A percentile compares a stretch with the other conserved stretches of the same genome.
phyloP scores from a whole-genome alignment of 2,113 vertebrate species.

The Prietella phreatophila region DNA sequence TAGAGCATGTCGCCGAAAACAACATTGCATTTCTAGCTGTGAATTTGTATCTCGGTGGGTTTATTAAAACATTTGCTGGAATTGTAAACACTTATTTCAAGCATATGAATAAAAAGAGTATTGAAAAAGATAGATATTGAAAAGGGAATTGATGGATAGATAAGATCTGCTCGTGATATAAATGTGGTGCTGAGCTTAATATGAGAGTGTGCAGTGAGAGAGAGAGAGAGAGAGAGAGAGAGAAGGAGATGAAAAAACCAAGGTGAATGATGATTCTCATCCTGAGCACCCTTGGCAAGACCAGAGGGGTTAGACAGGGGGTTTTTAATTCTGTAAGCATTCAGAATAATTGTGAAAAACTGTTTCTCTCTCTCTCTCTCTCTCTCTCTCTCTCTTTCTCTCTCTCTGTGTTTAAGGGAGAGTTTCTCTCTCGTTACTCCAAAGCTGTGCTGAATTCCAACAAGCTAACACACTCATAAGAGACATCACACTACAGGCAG shows the following conservation, averaged over 20 bases:
- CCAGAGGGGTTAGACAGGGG: not conserved
- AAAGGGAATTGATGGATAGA: conserved; percentile 4
- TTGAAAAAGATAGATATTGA: not conserved
- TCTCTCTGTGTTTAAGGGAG: not conserved
- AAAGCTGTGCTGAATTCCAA: conserved; percentile 20
- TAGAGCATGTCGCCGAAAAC: not conserved
- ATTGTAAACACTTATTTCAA: conserved; percentile 2
- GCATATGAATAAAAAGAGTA: not conserved
- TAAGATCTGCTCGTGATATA: not conserved
- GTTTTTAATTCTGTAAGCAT: conserved; percentile 6
- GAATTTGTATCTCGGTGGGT: not conserved
- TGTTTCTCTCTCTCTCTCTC: not conserved
- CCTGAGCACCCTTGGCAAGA: not conserved
- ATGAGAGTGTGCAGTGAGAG: not conserved
- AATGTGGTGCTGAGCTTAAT: conserved; percentile 6
- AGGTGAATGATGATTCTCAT: not conserved
- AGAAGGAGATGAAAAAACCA: not conserved
- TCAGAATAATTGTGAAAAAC: conserved; percentile 12
- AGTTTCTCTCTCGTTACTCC: not conserved
- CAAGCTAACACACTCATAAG: not conserved
- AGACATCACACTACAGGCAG: not conserved
- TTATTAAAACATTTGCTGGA: not conserved
- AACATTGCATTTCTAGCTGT: not conserved
- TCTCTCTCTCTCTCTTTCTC: not conserved
- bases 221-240: not conserved